Evolutionary conservation across 30 jellyfish, hydroid and myxozoan species (phyloP).

Genomic region (Cassiopea xamachana): DNA sequence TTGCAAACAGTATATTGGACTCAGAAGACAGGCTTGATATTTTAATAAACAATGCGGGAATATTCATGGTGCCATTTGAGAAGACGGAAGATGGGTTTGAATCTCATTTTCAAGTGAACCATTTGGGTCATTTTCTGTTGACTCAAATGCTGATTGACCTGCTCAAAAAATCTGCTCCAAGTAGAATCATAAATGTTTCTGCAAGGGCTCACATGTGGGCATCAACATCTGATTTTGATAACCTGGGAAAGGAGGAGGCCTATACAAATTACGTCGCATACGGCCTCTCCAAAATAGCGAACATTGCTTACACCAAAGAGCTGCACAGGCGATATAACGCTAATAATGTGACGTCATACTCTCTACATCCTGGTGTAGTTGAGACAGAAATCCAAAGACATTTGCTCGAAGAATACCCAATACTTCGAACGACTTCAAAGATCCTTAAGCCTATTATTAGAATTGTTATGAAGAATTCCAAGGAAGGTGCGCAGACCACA

Average conservation of each 20-base stretch:
- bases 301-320: slow-evolving; percentile 81
- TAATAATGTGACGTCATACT: slow-evolving; percentile 60
- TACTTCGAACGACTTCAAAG: neutral
- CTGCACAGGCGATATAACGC: slow-evolving; percentile 48
- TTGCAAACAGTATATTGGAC: slow-evolving; percentile 65
- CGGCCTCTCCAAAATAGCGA: slow-evolving; percentile 75
- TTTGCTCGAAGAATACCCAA: slow-evolving; percentile 6
- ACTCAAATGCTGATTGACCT: slow-evolving; percentile 76
- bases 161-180: slow-evolving; percentile 80
- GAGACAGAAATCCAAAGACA: slow-evolving; percentile 55
- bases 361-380: slow-evolving; percentile 91
- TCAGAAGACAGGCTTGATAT: slow-evolving; percentile 74
- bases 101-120: slow-evolving; percentile 89
- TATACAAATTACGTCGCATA: slow-evolving; percentile 60
- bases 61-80: slow-evolving; percentile 63
- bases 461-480: slow-evolving; percentile 39
- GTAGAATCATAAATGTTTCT: slow-evolving; percentile 87
- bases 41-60: slow-evolving; percentile 96
- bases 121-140: slow-evolving; percentile 91
- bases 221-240: slow-evolving; percentile 47
- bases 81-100: slow-evolving; percentile 93
- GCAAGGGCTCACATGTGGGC: slow-evolving; percentile 80
- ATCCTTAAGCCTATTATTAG: slow-evolving; percentile 11
- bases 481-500: slow-evolving; percentile 90
- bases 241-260: slow-evolving; percentile 27